These are phyloP conservation scores for Mus spicilegus DNA, from an alignment of 2,113 vertebrate genomes.

Conservation along the genomic window DNA sequence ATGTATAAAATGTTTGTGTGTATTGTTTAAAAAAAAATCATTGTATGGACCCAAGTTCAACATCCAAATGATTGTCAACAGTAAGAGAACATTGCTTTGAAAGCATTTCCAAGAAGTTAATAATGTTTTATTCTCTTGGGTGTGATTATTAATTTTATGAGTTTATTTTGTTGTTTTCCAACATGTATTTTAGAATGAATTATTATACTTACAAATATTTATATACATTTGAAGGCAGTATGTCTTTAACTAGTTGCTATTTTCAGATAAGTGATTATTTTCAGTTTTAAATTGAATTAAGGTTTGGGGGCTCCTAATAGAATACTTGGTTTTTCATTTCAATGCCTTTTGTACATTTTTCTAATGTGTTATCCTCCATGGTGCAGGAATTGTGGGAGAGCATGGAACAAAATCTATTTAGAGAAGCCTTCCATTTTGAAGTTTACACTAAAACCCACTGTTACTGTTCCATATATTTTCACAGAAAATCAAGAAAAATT, in stretches of 20 bases:
- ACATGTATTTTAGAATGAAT: not conserved
- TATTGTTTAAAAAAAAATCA: not conserved
- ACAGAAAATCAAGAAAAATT: constrained; percentile 37
- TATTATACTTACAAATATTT: constrained; percentile 9
- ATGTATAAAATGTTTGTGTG: not conserved
- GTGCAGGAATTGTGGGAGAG: not conserved
- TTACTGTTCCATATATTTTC: not conserved
- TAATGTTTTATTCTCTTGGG: not conserved
- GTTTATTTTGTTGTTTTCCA: constrained; percentile 11
- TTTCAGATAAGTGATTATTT: constrained; percentile 11
- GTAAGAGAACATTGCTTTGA: not conserved
- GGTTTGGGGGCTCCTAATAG: not conserved
- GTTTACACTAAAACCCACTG: not conserved
- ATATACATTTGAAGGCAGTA: constrained; percentile 1
- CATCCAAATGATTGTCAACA: not conserved
- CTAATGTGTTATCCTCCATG: not conserved
- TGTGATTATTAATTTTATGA: not conserved
- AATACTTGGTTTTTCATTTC: not conserved
- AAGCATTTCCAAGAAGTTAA: not conserved
- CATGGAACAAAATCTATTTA: not conserved
- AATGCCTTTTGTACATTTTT: not conserved
- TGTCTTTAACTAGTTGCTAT: not conserved
- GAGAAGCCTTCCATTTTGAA: not conserved
- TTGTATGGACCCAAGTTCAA: not conserved
- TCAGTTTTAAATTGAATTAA: constrained; percentile 25